Base-by-base conservation (phyloP, 2,888 invertebrate genomes). In the Amphiduros pacificus region DNA sequence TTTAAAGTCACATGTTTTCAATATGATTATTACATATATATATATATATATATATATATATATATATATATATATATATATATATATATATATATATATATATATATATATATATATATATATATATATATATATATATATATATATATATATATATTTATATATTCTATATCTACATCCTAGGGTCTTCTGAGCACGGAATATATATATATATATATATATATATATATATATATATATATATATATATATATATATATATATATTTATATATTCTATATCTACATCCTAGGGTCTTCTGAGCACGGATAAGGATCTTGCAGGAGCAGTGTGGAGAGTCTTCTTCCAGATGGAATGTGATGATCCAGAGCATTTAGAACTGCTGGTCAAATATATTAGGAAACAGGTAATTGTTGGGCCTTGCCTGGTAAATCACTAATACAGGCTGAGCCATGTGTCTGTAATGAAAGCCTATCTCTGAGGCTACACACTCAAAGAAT, bases 261-360 rank as follows among this genome's bases (percentile, higher is more conserved):
- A n/a, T n/a, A n/a, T n/a, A n/a, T 20, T 48, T 20, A 48, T 20
- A 36, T 14, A 36, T 14, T 20, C 22, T n/a, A 48, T n/a, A 17
- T 17, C 20, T 48, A 9, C n/a, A 24, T 49, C 11, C 20, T 67
- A 78, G 85, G 94, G 94, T 2, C 81, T 94, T 20, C 84, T 88
- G 71, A 85, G 86, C 17, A 88, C 90, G 76, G 95, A 95, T 77
- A 87, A 85, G 73, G 84, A 89, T 5, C 80, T 95, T 67, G 93
- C 94, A 31, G 75, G 72, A 26, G 91, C 93, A 0, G 73, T 95
- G 17, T 95, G 95, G 95, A 87, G 92, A 69, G 87, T 91, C 67
- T 88, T 94, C 77, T 91, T 92, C 73, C 87, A 87, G 69, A 85
- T 86, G 71, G 83, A 87, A 44, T 55, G 64, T 59, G 50, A 64